Evolutionary conservation across 2,888 invertebrate species (phyloP).

Genomic region (Dysmachus trigonus): DNA sequence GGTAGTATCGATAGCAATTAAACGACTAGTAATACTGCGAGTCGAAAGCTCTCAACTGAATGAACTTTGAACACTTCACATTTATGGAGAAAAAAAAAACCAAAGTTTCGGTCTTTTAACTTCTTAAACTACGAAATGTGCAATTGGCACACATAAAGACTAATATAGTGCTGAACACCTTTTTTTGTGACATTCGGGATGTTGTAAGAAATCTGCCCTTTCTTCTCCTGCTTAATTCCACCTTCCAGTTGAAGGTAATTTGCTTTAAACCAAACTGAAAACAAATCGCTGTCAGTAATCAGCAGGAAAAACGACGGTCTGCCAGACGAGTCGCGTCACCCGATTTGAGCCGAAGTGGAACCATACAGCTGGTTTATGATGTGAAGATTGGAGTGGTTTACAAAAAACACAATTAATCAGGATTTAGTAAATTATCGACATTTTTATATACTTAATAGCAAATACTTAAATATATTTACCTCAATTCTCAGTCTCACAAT

Average conservation of each 20-base stretch:
- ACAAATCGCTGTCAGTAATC: constrained; percentile 13
- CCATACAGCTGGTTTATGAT: not conserved
- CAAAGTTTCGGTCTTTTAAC: not conserved
- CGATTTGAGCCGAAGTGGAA: not conserved
- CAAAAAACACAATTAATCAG: not conserved
- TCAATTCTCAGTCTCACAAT: not conserved
- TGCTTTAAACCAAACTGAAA: not conserved
- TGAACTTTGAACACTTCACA: constrained; percentile 25
- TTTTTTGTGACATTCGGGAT: not conserved
- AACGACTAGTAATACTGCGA: not conserved
- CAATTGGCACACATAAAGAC: not conserved
- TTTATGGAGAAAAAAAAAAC: not conserved
- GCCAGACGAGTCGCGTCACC: not conserved
- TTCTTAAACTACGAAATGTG: not conserved
- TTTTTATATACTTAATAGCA: not conserved
- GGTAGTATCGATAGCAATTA: not conserved
- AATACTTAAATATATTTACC: not conserved
- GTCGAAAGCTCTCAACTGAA: not conserved
- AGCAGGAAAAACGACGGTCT: not conserved
- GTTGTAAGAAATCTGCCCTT: not conserved
- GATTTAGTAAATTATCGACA: not conserved
- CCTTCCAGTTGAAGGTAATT: not conserved
- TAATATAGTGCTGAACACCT: not conserved
- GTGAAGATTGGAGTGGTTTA: not conserved
- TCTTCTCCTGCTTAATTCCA: not conserved